A percentile compares a stretch with the other conserved stretches of the same genome.
These are phyloP conservation scores for Ateles fusciceps DNA, from an alignment of 2,797 vertebrate species.

Conservation along the genomic window DNA sequence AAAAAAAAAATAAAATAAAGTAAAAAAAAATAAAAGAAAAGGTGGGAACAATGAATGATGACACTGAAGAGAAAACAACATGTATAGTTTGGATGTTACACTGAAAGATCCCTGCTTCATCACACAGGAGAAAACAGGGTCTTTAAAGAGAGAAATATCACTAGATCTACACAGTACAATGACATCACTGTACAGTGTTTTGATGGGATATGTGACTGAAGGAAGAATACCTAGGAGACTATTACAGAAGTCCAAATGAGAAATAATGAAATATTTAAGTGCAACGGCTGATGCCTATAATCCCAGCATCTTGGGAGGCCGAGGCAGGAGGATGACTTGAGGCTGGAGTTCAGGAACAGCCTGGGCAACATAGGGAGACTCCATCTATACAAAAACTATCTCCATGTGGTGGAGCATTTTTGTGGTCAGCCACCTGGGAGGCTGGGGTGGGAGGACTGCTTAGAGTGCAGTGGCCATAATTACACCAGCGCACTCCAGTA, in stretches of 20 bases:
- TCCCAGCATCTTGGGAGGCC: no score
- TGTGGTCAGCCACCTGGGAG: no score
- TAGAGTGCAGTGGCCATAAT: no score
- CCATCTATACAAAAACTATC: no score
- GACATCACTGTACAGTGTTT: neutral
- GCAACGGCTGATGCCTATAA: no score
- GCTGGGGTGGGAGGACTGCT: no score
- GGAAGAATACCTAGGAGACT: neutral
- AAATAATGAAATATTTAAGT: constrained; percentile 22
- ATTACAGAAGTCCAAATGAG: neutral
- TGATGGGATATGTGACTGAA: neutral
- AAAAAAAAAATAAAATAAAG: no score
- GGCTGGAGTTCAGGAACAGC: no score
- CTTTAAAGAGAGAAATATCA: neutral
- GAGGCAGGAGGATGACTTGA: no score
- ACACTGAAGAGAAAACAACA: neutral
- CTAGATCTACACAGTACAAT: neutral
- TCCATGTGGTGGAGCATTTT: no score
- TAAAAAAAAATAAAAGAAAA: neutral
- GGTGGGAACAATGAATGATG: neutral
- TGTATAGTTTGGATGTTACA: neutral
- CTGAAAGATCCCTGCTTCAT: neutral
- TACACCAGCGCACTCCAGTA: no score
- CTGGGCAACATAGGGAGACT: no score
- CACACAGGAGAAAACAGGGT: neutral